A percentile compares a stretch with the other conserved stretches of the same genome.
Conservation (phyloP, 2,797 vertebrate genomes). For the Coilia nasus region DNA sequence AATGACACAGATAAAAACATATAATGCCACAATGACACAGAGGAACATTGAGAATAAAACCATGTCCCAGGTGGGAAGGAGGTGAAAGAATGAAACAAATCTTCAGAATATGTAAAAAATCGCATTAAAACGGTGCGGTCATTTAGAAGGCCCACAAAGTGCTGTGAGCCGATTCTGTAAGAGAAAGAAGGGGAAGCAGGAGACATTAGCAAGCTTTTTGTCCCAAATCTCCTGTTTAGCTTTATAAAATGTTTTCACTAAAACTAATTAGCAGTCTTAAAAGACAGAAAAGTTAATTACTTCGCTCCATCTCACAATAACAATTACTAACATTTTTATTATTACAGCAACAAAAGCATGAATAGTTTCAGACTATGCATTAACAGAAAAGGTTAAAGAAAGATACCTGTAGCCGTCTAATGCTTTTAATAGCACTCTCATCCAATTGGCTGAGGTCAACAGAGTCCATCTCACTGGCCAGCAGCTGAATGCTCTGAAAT, state of each 20-base stretch:
- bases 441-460: slow-evolving; percentile 74
- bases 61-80: not conserved
- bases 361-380: not conserved
- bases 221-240: not conserved
- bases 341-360: not conserved
- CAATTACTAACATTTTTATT: too few species aligned
- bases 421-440: slow-evolving; percentile 67
- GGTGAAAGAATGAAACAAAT: not conserved
- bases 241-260: not conserved
- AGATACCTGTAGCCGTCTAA: slow-evolving; percentile 72
- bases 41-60: not conserved
- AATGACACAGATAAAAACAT: not conserved
- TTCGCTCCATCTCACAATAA: too few species aligned
- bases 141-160: slow-evolving; percentile 66
- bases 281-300: not conserved
- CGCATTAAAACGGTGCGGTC: slow-evolving; percentile 35
- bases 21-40: not conserved
- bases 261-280: not conserved
- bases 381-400: not conserved
- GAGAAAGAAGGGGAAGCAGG: not conserved
- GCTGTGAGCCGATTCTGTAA: slow-evolving; percentile 71
- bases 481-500: slow-evolving; percentile 74
- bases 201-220: not conserved
- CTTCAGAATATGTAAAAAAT: not conserved
- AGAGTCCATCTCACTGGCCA: slow-evolving; percentile 79